Conservation (phyloP, 2,113 vertebrate genomes). For the Aptenodytes forsteri region DNA sequence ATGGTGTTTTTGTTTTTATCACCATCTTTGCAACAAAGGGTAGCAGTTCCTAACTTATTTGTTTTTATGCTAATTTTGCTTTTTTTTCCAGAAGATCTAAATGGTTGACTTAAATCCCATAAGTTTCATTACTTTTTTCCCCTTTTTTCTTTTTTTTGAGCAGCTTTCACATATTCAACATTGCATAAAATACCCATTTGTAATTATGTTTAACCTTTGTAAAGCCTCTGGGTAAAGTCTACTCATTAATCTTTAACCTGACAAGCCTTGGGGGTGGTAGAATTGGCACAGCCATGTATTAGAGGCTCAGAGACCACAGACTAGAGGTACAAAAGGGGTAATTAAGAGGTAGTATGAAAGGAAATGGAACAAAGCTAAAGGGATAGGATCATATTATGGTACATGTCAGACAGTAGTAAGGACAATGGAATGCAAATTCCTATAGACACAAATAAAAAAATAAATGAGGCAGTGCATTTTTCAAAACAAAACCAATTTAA, state of each 20-base stretch:
- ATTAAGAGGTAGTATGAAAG: slow-evolving; percentile 68
- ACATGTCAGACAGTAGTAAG: slow-evolving; percentile 48
- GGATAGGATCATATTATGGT: slow-evolving; percentile 59
- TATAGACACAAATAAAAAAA: slow-evolving; percentile 39
- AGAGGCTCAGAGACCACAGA: slow-evolving; percentile 57
- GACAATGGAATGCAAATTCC: slow-evolving; percentile 60
- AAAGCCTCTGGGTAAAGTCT: slow-evolving; percentile 78
- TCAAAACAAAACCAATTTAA: slow-evolving; percentile 47
- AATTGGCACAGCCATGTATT: slow-evolving; percentile 70
- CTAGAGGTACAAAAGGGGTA: slow-evolving; percentile 72
- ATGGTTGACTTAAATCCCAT: slow-evolving; percentile 64
- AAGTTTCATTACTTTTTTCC: slow-evolving; percentile 65
- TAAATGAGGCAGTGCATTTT: slow-evolving; percentile 15
- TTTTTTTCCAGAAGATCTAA: slow-evolving; percentile 34
- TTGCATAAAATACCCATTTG: slow-evolving; percentile 77
- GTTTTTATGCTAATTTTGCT: slow-evolving; percentile 55
- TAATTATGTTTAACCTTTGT: slow-evolving; percentile 84
- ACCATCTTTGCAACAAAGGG: slow-evolving; percentile 50
- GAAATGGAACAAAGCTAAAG: slow-evolving; percentile 69
- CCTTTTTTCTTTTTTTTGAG: neutral
- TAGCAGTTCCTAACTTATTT: slow-evolving; percentile 41
- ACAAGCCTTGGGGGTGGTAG: slow-evolving; percentile 71
- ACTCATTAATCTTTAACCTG: slow-evolving; percentile 84
- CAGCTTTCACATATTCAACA: slow-evolving; percentile 72
- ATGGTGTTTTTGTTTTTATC: slow-evolving; percentile 44